Percentiles rank a stretch among this genome's conserved stretches.
Evolutionary conservation across 2,888 invertebrate species (phyloP).

Genomic region (Rhimphoctona megacephalus): DNA sequence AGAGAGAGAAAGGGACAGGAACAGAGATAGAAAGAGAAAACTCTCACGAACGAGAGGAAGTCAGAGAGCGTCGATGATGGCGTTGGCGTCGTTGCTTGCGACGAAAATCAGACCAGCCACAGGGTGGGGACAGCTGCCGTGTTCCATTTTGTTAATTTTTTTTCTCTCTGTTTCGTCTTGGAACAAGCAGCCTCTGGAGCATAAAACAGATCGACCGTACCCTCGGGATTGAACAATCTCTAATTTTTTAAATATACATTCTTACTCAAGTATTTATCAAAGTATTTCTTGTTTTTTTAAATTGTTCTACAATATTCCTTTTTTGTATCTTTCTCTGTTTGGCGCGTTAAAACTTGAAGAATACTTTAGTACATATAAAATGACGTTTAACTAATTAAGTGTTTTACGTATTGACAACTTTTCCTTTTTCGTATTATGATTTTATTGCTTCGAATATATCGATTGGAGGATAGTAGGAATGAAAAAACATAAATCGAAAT

Average conservation of each 20-base stretch:
- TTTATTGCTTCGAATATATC: not conserved
- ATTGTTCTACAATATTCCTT: not conserved
- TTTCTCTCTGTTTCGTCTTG: not conserved
- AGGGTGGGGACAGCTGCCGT: slow-evolving; percentile 64
- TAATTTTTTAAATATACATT: not conserved
- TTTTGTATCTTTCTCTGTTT: not conserved
- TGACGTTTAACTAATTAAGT: not conserved
- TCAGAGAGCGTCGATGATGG: slow-evolving; percentile 62
- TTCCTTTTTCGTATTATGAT: not conserved
- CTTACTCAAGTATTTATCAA: not conserved
- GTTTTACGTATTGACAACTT: not conserved
- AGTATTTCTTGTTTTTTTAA: not conserved
- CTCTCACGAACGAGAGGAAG: slow-evolving; percentile 58
- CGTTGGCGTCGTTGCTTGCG: slow-evolving; percentile 61
- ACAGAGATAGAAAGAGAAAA: slow-evolving; percentile 28
- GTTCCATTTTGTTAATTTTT: slow-evolving; percentile 30
- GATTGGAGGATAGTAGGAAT: not conserved
- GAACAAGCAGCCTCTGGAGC: slow-evolving; percentile 41
- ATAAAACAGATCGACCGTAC: slow-evolving; percentile 29
- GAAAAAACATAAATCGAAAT: not conserved
- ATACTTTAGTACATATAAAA: too few species aligned
- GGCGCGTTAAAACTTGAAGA: too few species aligned
- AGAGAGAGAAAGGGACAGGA: slow-evolving; percentile 8
- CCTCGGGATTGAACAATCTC: slow-evolving; percentile 4
- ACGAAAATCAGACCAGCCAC: slow-evolving; percentile 62